Percentiles rank a stretch among this genome's conserved stretches.
Conservation (phyloP, 2,113 vertebrate species). For the Misgurnus mizolepis region DNA sequence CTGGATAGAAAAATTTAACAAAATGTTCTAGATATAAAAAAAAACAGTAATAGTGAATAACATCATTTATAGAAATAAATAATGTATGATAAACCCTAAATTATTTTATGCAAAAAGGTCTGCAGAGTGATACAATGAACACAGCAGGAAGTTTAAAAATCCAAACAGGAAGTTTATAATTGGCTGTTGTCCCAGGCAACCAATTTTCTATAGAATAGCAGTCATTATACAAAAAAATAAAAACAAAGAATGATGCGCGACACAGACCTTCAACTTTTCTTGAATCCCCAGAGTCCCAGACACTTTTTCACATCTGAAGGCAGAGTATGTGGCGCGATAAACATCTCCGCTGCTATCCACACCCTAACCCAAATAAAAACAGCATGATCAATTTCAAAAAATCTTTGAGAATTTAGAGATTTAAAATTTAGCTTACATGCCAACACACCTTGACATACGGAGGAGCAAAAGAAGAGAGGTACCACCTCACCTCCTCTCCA, state of each 20-base stretch:
- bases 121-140: not conserved
- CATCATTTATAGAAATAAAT: no score
- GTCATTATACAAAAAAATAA: no score
- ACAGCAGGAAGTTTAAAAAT: no score
- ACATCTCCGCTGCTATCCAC: constrained; percentile 83
- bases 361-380: constrained; percentile 72
- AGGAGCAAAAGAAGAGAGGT: constrained; percentile 89
- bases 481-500: constrained; percentile 84
- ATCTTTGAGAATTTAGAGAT: not conserved
- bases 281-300: constrained; percentile 80
- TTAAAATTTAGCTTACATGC: not conserved
- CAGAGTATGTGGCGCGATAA: constrained; percentile 87
- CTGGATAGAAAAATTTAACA: constrained; percentile 64
- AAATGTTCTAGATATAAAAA: not conserved
- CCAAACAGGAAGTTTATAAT: no score
- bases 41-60: not conserved
- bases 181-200: no score
- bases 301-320: constrained; percentile 83
- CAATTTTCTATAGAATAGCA: no score
- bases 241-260: not conserved
- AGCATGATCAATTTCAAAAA: not conserved
- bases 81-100: no score
- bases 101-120: not conserved
- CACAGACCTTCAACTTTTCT: constrained; percentile 80
- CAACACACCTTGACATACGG: constrained; percentile 88